These are phyloP conservation scores for Asarcornis scutulata DNA, from an alignment of 2,113 vertebrate genomes.

Conservation along the genomic window DNA sequence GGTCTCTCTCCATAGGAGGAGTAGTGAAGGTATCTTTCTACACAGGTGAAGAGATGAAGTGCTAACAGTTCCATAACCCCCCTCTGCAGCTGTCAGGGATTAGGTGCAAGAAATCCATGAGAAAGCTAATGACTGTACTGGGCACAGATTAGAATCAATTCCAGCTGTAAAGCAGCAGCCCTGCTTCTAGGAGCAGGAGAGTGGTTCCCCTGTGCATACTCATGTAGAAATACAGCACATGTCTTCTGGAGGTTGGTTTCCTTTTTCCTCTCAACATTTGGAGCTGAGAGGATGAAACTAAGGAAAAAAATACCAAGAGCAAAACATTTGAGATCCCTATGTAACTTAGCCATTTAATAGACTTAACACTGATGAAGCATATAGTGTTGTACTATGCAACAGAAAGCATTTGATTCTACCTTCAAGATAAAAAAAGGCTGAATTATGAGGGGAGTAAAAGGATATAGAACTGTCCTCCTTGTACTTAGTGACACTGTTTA, in stretches of 20 bases:
- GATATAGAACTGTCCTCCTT: neutral
- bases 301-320: neutral
- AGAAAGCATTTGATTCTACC: neutral
- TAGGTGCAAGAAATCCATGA: neutral
- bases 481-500: neutral
- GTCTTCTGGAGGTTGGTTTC: neutral
- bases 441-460: neutral
- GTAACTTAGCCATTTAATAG: neutral
- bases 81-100: neutral
- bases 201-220: neutral
- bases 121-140: neutral
- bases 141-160: conserved; percentile 2
- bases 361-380: neutral
- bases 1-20: neutral
- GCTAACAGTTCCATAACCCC: neutral
- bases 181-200: neutral
- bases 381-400: neutral
- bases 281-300: neutral
- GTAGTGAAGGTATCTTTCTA: neutral
- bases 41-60: neutral
- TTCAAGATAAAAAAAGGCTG: neutral
- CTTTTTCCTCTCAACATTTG: neutral
- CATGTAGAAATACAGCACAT: neutral
- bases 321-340: neutral
- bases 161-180: neutral